A percentile compares a stretch with the other conserved stretches of the same genome.
Evolutionary conservation across 1,140 invertebrate species (phyloP).

Genomic region (Theocolax elegans): DNA sequence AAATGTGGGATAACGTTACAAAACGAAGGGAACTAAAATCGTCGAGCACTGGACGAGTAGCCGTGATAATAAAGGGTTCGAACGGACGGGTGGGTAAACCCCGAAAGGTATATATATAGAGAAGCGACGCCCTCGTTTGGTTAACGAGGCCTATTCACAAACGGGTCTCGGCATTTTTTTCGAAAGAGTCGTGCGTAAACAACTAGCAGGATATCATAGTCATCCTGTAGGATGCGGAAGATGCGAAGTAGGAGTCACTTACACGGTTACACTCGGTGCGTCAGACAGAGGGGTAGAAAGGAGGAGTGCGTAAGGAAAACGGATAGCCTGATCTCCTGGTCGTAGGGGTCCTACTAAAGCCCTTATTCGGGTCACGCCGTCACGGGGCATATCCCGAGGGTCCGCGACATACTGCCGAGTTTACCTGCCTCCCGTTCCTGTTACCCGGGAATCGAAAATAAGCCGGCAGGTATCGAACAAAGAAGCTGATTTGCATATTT

Average conservation of each 20-base stretch:
- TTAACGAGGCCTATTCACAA: too few species aligned
- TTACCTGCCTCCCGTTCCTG: constrained; percentile 54
- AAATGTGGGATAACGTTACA: too few species aligned
- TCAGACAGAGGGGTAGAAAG: constrained; percentile 12
- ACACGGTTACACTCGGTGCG: constrained; percentile 42
- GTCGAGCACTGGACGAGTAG: too few species aligned
- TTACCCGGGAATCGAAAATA: constrained; percentile 62
- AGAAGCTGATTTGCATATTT: constrained; percentile 67
- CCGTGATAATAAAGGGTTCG: too few species aligned
- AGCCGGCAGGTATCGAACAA: constrained; percentile 67
- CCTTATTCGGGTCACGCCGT: constrained; percentile 65
- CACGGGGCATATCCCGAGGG: constrained; percentile 44
- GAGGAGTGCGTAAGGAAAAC: not conserved
- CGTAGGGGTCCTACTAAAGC: constrained; percentile 65
- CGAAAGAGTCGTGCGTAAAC: constrained; percentile 62
- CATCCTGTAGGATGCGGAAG: constrained; percentile 47
- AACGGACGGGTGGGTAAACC: too few species aligned
- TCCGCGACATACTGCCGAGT: not conserved
- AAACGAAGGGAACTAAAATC: too few species aligned
- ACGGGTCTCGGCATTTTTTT: constrained; percentile 42
- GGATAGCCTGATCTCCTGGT: constrained; percentile 55
- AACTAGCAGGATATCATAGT: constrained; percentile 65
- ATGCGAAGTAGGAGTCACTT: constrained; percentile 39
- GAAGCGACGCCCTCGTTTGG: too few species aligned
- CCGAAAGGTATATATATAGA: too few species aligned